Evolutionary conservation across 2,113 vertebrate genomes (phyloP).

Genomic region (Accipiter virgatus): DNA sequence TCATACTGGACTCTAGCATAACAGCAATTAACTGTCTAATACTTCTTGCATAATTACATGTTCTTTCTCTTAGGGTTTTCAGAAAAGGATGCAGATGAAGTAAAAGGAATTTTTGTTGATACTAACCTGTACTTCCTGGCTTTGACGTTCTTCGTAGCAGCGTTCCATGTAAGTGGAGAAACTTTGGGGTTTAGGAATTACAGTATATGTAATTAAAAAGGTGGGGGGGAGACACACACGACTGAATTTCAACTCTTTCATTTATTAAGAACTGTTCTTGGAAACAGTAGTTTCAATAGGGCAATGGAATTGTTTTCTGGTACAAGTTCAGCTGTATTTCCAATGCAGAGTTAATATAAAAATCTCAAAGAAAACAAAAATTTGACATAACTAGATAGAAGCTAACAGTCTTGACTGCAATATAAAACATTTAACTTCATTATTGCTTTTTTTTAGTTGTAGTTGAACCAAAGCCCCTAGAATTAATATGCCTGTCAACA

Average conservation of each 20-base stretch:
- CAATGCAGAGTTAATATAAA: background rate
- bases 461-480: background rate
- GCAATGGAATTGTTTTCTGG: background rate
- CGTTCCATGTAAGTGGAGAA: constrained; percentile 87
- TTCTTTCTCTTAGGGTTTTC: constrained; percentile 84
- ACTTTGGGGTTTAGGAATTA: background rate
- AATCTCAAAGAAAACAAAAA: background rate
- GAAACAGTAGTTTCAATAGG: background rate
- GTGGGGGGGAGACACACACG: no score
- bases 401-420: background rate
- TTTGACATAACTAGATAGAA: background rate
- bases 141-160: constrained; percentile 95
- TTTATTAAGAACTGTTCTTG: background rate
- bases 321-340: background rate
- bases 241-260: background rate
- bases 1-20: background rate
- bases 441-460: background rate
- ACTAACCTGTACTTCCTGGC: constrained; percentile 96
- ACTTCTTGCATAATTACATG: background rate
- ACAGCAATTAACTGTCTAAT: background rate
- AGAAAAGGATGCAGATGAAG: constrained; percentile 97
- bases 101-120: constrained; percentile 98
- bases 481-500: background rate
- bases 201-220: background rate
- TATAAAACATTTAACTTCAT: background rate